Evolutionary conservation across 1,140 invertebrate genomes (phyloP).

Genomic region (Ostrea denselamellosa): DNA sequence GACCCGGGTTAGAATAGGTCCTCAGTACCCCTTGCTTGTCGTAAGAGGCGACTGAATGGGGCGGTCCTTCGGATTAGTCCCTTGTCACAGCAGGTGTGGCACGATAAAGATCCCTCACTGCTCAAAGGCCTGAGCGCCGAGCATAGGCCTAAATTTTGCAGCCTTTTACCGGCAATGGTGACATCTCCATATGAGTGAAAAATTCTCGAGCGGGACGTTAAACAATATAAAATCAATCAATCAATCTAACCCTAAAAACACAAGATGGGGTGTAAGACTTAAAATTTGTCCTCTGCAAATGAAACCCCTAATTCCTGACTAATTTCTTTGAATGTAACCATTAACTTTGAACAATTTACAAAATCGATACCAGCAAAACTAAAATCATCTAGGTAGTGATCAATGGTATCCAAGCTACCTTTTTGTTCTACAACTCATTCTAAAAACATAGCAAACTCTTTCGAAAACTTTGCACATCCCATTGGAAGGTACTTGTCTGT

Average conservation of each 20-base stretch:
- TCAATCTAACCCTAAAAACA: not conserved
- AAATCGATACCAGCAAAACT: not conserved
- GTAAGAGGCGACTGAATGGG: no score
- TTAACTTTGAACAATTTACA: not conserved
- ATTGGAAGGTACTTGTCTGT: conserved; percentile 42
- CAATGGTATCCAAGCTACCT: not conserved
- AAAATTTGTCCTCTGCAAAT: not conserved
- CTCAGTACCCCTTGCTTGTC: no score
- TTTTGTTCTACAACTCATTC: conserved; percentile 15
- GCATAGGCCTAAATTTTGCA: no score
- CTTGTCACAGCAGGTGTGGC: no score
- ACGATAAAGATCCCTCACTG: no score
- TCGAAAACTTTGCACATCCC: conserved; percentile 18
- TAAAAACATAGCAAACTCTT: conserved; percentile 43
- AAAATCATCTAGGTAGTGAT: conserved; percentile 45
- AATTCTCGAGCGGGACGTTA: not conserved
- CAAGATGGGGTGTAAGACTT: not conserved
- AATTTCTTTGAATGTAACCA: not conserved
- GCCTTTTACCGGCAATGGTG: no score
- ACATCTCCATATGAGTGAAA: no score
- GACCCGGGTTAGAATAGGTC: no score
- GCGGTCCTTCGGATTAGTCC: no score
- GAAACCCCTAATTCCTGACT: conserved; percentile 1
- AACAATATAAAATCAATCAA: not conserved
- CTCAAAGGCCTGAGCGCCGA: no score